phyloP scores from a whole-genome alignment of 2,888 invertebrate species.

The Chromoteleia sp. region DNA sequence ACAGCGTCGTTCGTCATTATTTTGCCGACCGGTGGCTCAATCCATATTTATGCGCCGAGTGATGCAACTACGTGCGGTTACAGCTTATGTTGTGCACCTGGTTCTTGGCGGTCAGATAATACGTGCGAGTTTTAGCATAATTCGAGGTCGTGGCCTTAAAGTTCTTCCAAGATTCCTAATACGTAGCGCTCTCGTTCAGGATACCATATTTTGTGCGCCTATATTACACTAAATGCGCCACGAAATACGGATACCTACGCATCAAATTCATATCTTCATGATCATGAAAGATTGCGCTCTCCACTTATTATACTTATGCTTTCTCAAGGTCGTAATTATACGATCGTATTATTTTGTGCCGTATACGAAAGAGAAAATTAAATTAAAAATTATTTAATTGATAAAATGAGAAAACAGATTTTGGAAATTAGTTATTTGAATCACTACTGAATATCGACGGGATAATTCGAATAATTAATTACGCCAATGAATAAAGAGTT shows the following conservation, averaged over 20 bases:
- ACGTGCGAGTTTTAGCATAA: slow-evolving; percentile 73
- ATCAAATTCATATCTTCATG: slow-evolving; percentile 33
- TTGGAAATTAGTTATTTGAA: no score
- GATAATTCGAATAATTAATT: no score
- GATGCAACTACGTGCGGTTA: slow-evolving; percentile 73
- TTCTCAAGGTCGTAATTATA: slow-evolving; percentile 42
- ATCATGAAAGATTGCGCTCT: slow-evolving; percentile 37
- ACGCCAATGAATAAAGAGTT: no score
- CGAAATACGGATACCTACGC: slow-evolving; percentile 44
- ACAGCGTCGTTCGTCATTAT: slow-evolving; percentile 73
- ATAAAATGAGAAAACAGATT: no score
- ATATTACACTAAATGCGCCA: slow-evolving; percentile 48
- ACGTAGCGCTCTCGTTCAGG: slow-evolving; percentile 64
- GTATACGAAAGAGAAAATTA: neutral
- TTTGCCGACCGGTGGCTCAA: slow-evolving; percentile 71
- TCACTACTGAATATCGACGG: no score
- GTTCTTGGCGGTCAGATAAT: slow-evolving; percentile 70
- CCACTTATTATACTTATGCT: slow-evolving; percentile 24
- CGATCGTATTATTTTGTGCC: slow-evolving; percentile 24
- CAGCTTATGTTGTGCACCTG: slow-evolving; percentile 73
- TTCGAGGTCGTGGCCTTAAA: slow-evolving; percentile 71
- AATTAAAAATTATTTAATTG: no score
- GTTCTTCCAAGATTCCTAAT: slow-evolving; percentile 69
- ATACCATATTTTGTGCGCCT: slow-evolving; percentile 47
- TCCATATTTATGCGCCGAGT: slow-evolving; percentile 76